phyloP scores from a whole-genome alignment of 2,888 invertebrate genomes.

The Monochamus alternatus region DNA sequence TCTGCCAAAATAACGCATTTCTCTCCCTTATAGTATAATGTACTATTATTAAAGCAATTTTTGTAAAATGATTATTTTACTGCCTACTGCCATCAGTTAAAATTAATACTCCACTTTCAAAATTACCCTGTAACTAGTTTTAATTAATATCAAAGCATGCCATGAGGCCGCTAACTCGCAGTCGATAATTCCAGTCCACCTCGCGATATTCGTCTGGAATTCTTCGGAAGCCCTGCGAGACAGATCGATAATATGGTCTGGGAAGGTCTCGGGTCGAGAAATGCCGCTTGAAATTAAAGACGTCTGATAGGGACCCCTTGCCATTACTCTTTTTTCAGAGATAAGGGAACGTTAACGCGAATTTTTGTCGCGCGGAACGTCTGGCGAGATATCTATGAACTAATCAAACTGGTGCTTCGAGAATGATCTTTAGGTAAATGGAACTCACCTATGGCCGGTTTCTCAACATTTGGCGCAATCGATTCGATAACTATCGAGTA shows the following conservation, averaged over 20 bases:
- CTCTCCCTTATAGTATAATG: no score
- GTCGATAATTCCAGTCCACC: slow-evolving; percentile 10
- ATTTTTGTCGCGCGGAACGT: neutral
- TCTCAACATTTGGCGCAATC: no score
- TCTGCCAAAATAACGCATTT: no score
- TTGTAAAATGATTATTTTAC: no score
- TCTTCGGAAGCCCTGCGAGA: neutral
- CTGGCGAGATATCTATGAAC: neutral
- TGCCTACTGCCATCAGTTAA: no score
- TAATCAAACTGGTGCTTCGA: neutral
- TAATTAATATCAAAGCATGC: no score
- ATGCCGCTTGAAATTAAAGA: slow-evolving; percentile 6
- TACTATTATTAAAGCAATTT: no score
- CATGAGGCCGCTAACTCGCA: neutral
- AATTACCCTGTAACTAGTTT: no score
- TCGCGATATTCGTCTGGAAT: neutral
- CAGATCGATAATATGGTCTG: slow-evolving; percentile 4
- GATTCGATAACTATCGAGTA: no score
- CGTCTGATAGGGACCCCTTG: neutral
- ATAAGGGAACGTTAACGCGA: slow-evolving; percentile 9
- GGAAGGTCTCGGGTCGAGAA: slow-evolving; percentile 1
- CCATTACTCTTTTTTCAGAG: neutral
- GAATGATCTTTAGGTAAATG: no score
- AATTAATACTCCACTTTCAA: no score
- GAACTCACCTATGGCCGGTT: no score